Conservation (phyloP, 2,888 invertebrate species). For the Dicyrtomina minuta region DNA sequence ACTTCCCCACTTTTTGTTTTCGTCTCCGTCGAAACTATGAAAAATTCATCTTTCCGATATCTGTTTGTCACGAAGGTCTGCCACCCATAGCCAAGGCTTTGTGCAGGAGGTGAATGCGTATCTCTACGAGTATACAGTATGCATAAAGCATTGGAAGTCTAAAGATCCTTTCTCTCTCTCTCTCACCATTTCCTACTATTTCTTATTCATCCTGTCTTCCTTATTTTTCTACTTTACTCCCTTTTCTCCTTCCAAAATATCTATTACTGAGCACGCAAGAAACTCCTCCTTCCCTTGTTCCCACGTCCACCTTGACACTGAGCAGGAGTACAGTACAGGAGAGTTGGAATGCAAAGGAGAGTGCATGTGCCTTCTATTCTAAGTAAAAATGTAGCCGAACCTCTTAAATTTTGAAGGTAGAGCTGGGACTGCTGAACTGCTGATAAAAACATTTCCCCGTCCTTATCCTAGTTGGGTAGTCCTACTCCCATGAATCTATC, state of each 20-base stretch:
- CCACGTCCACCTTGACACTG: no score
- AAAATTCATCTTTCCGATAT: slow-evolving; percentile 52
- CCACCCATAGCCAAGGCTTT: neutral
- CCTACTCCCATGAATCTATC: no score
- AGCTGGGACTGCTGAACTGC: no score
- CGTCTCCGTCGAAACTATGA: slow-evolving; percentile 43
- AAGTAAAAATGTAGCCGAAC: no score
- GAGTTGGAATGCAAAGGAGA: no score
- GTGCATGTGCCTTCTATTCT: no score
- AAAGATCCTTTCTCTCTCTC: slow-evolving; percentile 11
- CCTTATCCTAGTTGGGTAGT: no score
- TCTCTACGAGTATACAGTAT: no score
- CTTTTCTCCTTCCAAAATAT: slow-evolving; percentile 5
- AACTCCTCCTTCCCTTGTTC: neutral
- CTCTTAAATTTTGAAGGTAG: no score
- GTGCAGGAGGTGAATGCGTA: no score
- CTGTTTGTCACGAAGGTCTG: slow-evolving; percentile 51
- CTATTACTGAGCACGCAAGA: slow-evolving; percentile 13
- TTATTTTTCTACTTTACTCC: neutral
- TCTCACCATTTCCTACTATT: slow-evolving; percentile 6
- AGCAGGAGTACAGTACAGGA: no score
- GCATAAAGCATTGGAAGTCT: neutral
- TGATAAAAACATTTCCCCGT: no score
- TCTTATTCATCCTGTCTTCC: neutral
- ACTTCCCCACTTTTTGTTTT: slow-evolving; percentile 21